Evolutionary conservation across 2,888 invertebrate genomes (phyloP).

Genomic region (Napeogenes inachia): DNA sequence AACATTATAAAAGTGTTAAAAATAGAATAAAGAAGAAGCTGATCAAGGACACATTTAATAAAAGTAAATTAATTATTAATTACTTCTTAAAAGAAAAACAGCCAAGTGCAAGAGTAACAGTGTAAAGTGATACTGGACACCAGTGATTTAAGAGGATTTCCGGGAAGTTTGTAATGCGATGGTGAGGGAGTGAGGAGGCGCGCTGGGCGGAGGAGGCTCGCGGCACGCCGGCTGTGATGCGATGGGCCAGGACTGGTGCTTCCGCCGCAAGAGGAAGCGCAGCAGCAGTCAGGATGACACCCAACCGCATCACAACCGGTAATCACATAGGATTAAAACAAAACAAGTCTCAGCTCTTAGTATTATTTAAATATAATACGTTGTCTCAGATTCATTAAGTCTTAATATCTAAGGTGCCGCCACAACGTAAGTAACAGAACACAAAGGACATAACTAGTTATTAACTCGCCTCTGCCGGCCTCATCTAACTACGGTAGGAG

Average conservation of each 20-base stretch:
- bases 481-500: background rate
- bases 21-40: slow-evolving; percentile 12
- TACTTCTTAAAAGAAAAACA: background rate
- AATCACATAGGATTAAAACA: slow-evolving; percentile 33
- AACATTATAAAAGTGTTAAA: slow-evolving; percentile 13
- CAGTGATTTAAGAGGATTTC: slow-evolving; percentile 4
- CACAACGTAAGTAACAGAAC: background rate
- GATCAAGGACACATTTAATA: slow-evolving; percentile 9
- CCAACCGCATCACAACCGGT: slow-evolving; percentile 79
- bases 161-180: slow-evolving; percentile 21
- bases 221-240: slow-evolving; percentile 76
- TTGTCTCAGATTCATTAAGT: background rate
- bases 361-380: background rate
- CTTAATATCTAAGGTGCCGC: background rate
- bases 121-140: slow-evolving; percentile 5
- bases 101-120: background rate
- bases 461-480: background rate
- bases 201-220: slow-evolving; percentile 75
- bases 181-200: slow-evolving; percentile 45
- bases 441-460: slow-evolving; percentile 3
- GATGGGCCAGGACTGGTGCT: slow-evolving; percentile 88
- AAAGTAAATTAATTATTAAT: slow-evolving; percentile 5
- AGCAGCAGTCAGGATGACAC: slow-evolving; percentile 80
- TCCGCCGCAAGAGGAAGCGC: slow-evolving; percentile 83
- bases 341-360: background rate